These are phyloP conservation scores for Rhopalosiphum padi DNA, from an alignment of 1,140 invertebrate genomes.

Conservation along the genomic window DNA sequence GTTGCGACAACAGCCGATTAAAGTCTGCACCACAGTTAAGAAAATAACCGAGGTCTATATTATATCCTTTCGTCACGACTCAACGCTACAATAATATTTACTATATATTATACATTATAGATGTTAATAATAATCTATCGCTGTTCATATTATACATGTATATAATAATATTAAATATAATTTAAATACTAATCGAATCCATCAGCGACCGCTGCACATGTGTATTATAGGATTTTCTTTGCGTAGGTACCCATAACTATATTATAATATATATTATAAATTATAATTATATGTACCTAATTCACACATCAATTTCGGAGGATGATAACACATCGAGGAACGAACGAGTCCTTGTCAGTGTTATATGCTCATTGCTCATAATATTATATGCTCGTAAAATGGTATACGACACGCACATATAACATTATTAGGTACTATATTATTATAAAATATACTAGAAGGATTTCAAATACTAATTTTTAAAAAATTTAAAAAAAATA, in stretches of 20 bases:
- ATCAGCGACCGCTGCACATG: background rate
- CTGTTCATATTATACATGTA: background rate
- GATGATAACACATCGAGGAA: background rate
- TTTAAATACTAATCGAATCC: slow-evolving; percentile 12
- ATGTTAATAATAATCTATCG: background rate
- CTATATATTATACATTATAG: background rate
- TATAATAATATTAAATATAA: background rate
- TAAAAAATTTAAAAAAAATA: too few species aligned
- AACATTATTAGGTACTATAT: too few species aligned
- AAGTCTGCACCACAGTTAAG: background rate
- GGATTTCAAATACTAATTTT: too few species aligned
- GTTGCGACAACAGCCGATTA: background rate
- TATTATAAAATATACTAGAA: too few species aligned
- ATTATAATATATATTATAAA: background rate
- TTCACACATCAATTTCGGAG: background rate
- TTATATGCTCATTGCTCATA: too few species aligned
- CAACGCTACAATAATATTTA: background rate
- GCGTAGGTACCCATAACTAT: too few species aligned
- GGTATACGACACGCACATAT: background rate
- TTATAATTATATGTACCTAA: background rate
- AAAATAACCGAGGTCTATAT: background rate
- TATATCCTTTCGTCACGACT: background rate
- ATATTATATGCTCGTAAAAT: background rate
- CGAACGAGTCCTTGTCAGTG: background rate
- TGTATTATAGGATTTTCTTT: background rate